Evolutionary conservation across 2,888 invertebrate species (phyloP).

Genomic region (Axea sp.): DNA sequence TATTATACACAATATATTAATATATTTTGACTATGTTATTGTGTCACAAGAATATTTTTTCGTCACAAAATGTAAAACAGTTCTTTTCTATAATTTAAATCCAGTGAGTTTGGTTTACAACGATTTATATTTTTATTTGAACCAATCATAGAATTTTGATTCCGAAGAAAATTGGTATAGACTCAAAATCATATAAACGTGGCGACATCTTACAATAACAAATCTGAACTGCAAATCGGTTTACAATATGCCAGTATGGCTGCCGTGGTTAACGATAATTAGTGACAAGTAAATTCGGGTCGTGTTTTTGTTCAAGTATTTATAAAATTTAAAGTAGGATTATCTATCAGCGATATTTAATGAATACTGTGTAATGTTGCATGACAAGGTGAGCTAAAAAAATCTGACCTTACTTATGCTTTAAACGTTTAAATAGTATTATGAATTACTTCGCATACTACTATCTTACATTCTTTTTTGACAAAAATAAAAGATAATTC

Average conservation of each 20-base stretch:
- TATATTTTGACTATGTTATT: no score
- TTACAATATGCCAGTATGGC: conserved; percentile 54
- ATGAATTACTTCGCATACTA: conserved; percentile 7
- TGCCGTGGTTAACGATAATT: conserved; percentile 53
- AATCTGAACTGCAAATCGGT: conserved; percentile 30
- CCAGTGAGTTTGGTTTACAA: no score
- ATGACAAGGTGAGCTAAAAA: conserved; percentile 13
- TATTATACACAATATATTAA: no score
- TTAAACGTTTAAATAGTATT: conserved; percentile 11
- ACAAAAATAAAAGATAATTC: conserved; percentile 42
- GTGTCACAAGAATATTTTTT: no score
- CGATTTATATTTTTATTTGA: no score
- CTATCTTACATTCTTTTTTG: conserved; percentile 41
- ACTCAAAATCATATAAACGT: no score
- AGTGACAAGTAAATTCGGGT: conserved; percentile 60
- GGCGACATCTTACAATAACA: no score
- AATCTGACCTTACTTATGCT: background rate
- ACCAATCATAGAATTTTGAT: no score
- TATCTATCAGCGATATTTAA: background rate
- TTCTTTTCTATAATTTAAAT: no score
- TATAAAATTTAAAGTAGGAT: conserved; percentile 29
- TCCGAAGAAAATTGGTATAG: no score
- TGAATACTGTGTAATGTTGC: conserved; percentile 11
- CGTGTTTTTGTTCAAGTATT: conserved; percentile 51
- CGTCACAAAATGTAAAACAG: no score